Percentiles rank a stretch among this genome's conserved stretches.
These are phyloP conservation scores for Sander lucioperca DNA, from an alignment of 2,113 vertebrate genomes.

Conservation along the genomic window DNA sequence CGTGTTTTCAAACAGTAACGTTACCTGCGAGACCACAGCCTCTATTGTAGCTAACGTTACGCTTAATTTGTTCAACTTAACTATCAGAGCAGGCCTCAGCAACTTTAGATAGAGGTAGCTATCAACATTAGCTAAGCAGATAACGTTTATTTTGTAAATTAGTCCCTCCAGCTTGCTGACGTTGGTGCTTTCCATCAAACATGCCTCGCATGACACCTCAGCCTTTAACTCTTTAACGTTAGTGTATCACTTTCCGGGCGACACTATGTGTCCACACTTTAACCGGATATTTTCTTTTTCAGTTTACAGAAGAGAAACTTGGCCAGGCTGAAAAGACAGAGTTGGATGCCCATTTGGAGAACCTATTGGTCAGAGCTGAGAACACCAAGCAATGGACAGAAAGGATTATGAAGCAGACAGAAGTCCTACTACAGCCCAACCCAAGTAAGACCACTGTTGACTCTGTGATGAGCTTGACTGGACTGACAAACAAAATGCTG, in stretches of 20 bases:
- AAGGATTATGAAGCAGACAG: slow-evolving; percentile 97
- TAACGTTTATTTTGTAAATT: neutral
- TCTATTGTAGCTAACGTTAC: neutral
- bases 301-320: slow-evolving; percentile 99
- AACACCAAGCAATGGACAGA: slow-evolving; percentile 97
- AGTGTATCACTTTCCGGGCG: accelerated
- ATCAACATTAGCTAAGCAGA: slow-evolving; percentile 1
- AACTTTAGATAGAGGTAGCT: neutral
- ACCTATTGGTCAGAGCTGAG: slow-evolving; percentile 95
- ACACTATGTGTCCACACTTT: neutral
- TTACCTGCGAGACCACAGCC: neutral
- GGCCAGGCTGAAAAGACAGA: slow-evolving; percentile 99
- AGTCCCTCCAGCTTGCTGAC: too few species aligned
- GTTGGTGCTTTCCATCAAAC: neutral
- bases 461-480: neutral
- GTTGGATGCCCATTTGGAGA: slow-evolving; percentile 97
- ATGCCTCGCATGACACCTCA: neutral
- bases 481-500: neutral
- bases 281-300: slow-evolving; percentile 3
- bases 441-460: slow-evolving; percentile 88
- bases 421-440: slow-evolving; percentile 96
- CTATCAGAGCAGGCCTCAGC: slow-evolving; percentile 45
- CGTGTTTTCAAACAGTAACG: neutral
- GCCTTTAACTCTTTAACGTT: neutral
- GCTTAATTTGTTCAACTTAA: neutral